Percentiles rank a stretch among this genome's conserved stretches.
phyloP scores from a whole-genome alignment of 2,113 vertebrate genomes.

The Camarhynchus parvulus region DNA sequence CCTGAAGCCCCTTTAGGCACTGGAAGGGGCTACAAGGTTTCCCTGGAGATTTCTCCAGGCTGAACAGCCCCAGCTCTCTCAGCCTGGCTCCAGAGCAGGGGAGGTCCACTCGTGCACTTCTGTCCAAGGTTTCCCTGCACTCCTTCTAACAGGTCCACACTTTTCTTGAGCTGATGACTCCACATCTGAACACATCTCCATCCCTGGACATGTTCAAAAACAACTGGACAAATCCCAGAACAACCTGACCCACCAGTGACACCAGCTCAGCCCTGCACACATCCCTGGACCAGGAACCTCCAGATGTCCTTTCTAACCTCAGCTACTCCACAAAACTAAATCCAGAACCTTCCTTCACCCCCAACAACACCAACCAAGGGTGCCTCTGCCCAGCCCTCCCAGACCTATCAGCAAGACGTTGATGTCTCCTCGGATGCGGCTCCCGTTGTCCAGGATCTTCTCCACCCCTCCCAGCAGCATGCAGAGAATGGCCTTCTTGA shows the following conservation, averaged over 20 bases:
- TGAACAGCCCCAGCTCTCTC: not conserved
- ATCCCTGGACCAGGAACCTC: not conserved
- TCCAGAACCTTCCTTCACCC: not conserved
- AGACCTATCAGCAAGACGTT: constrained; percentile 94
- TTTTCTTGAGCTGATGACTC: not conserved
- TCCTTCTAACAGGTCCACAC: not conserved
- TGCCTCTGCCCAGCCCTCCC: not conserved
- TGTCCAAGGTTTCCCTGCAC: not conserved
- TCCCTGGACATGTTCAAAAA: not conserved
- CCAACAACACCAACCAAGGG: accelerated
- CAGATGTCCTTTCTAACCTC: not conserved
- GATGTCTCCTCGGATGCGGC: constrained; percentile 94
- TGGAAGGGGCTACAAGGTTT: not conserved
- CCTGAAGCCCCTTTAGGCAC: not conserved
- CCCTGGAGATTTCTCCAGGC: not conserved
- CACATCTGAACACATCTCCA: not conserved
- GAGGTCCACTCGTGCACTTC: not conserved
- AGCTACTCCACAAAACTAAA: not conserved
- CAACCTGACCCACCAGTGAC: not conserved
- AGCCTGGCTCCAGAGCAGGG: not conserved
- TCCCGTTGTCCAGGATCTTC: constrained; percentile 93
- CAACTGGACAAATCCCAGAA: not conserved
- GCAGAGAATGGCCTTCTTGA: constrained; percentile 97
- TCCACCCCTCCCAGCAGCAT: constrained; percentile 95
- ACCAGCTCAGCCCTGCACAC: accelerated